Conservation (phyloP, 2,113 vertebrate species). For the Eptesicus fuscus region DNA sequence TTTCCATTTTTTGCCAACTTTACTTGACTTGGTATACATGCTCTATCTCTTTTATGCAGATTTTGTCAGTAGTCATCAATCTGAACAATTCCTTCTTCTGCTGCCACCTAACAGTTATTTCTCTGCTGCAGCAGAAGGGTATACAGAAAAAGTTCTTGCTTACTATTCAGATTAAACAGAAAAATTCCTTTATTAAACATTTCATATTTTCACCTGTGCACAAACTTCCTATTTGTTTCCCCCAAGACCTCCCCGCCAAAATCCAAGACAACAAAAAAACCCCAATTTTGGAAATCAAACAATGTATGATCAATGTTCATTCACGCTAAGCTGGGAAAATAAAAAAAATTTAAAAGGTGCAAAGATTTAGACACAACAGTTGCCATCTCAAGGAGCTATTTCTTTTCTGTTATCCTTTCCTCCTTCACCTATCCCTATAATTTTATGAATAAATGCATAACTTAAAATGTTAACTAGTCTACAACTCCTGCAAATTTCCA, state of each 20-base stretch:
- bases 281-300: slow-evolving; percentile 35
- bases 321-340: slow-evolving; percentile 49
- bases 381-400: slow-evolving; percentile 19
- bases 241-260: slow-evolving; percentile 6
- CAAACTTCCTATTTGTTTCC: slow-evolving; percentile 24
- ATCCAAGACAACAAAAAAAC: slow-evolving; percentile 42
- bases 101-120: slow-evolving; percentile 84
- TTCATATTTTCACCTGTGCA: slow-evolving; percentile 55
- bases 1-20: slow-evolving; percentile 65
- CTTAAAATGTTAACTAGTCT: slow-evolving; percentile 2
- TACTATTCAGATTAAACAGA: slow-evolving; percentile 72
- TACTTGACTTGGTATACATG: slow-evolving; percentile 67
- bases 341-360: background rate
- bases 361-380: slow-evolving; percentile 12
- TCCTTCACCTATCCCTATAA: slow-evolving; percentile 6
- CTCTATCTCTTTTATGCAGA: slow-evolving; percentile 70
- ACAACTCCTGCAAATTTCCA: slow-evolving; percentile 30
- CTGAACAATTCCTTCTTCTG: slow-evolving; percentile 78
- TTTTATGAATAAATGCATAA: background rate
- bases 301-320: slow-evolving; percentile 50
- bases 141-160: slow-evolving; percentile 84
- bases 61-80: slow-evolving; percentile 71
- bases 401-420: background rate
- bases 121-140: slow-evolving; percentile 86
- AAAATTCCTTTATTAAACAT: slow-evolving; percentile 65